These are phyloP conservation scores for Aegotheles bennettii DNA, from an alignment of 2,113 vertebrate genomes.

Conservation along the genomic window DNA sequence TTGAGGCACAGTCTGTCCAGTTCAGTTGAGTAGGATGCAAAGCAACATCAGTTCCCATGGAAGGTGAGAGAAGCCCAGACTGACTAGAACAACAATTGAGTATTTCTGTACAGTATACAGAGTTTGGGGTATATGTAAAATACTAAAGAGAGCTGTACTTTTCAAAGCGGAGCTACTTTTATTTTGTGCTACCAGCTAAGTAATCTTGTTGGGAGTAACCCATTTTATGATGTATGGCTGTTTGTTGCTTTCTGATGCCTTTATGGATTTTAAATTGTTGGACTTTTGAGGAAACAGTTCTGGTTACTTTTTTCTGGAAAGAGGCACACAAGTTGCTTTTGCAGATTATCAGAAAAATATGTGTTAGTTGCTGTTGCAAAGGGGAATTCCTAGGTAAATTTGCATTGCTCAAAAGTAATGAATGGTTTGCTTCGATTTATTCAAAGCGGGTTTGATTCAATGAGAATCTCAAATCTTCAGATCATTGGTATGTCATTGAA, in stretches of 20 bases:
- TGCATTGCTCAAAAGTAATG: not conserved
- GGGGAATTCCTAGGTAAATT: not conserved
- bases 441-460: not conserved
- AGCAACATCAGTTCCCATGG: not conserved
- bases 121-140: not conserved
- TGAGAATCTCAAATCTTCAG: not conserved
- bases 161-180: not conserved
- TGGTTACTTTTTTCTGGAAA: not conserved
- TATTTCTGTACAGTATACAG: not conserved
- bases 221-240: not conserved
- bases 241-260: not conserved
- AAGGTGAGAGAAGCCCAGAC: not conserved
- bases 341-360: not conserved
- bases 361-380: not conserved
- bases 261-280: not conserved
- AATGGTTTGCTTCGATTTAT: not conserved
- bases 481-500: not conserved
- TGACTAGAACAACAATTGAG: not conserved
- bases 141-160: not conserved
- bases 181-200: not conserved
- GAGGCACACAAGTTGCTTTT: not conserved
- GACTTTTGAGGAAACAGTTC: not conserved
- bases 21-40: not conserved
- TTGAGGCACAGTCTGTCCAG: not conserved
- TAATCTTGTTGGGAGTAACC: not conserved